Evolutionary conservation across 2,888 invertebrate genomes (phyloP), one percentile per base, ranked within the genome.

Genomic region (Cryptophagus acutangulus): DNA sequence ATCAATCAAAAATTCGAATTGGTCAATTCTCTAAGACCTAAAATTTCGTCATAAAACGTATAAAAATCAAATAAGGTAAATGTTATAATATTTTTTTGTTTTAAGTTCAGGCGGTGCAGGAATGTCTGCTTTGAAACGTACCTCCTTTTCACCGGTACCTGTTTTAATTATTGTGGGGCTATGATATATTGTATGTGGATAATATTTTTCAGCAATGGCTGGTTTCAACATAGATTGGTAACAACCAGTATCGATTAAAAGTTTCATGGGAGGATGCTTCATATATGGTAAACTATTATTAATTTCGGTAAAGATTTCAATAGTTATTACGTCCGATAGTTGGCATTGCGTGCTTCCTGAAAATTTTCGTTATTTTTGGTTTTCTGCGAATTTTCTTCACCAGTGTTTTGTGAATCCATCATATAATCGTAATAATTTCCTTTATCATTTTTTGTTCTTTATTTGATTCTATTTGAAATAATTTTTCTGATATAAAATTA

Each of bases 41-140:
- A 36, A 10, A 48, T 31, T 20, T 43, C 45, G 17, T 50, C 48
- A 17, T 40, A 50, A 26, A 39, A 43, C 17, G 43, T 41, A 30
- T 49, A 43, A 31, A 44, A 49, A 24, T 44, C 33, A 37, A 36
- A 46, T 17, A 48, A 10, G 2, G 39, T 17, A 37, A 38, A 40
- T 30, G 38, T 34, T 14, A 45, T 28, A 17, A 16, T 41, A 14
- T 35, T 20, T 28, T n/a, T 35, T 29, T 2, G 33, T 14, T 9
- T 38, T 5, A 26, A 44, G 42, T 47, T 47, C 47, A 10, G 33
- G 5, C 9, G 44, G 44, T 1, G 17, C 20, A n/a, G 44, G 39
- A 16, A 47, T 39, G 4, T 41, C 35, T 3, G 31, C 31, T 13
- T 16, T 15, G 12, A 15, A 15, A 8, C 16, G 9, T 5, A 15